phyloP scores from a whole-genome alignment of 2,797 vertebrate species.

The Xerus rutilus region DNA sequence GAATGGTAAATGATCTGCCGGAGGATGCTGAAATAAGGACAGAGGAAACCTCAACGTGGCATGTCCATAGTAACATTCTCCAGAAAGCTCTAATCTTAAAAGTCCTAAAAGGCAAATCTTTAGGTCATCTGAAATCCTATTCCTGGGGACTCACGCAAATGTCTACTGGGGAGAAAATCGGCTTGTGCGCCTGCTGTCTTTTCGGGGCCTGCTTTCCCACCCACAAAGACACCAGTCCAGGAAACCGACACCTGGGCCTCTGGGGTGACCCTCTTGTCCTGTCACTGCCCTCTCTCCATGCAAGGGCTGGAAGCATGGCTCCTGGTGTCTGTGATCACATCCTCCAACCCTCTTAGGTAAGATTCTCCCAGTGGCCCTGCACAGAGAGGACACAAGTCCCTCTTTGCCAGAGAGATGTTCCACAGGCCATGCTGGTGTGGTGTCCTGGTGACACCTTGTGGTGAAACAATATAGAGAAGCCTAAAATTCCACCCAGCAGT shows the following conservation, averaged over 20 bases:
- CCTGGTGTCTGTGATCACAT: no score
- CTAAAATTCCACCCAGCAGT: constrained; percentile 40
- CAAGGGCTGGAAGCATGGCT: not conserved
- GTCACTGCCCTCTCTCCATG: not conserved
- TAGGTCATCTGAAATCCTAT: not conserved
- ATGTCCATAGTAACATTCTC: not conserved
- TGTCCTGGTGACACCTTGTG: constrained; percentile 88
- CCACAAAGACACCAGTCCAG: not conserved
- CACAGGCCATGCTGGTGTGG: constrained; percentile 55
- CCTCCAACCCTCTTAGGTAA: not conserved
- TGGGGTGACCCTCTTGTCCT: not conserved
- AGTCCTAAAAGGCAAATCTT: not conserved
- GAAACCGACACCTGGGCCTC: not conserved
- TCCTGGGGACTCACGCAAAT: not conserved
- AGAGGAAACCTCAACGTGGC: not conserved
- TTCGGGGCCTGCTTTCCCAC: not conserved
- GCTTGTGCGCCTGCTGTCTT: not conserved
- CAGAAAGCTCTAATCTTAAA: not conserved
- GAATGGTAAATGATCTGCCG: not conserved
- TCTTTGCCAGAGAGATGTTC: constrained; percentile 78
- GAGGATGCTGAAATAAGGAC: not conserved
- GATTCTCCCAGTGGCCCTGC: not conserved
- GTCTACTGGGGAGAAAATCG: not conserved
- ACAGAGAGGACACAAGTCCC: not conserved
- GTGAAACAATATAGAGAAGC: constrained; percentile 74